A percentile compares a stretch with the other conserved stretches of the same genome.
phyloP scores from a whole-genome alignment of 1,140 invertebrate species.

The Zaprionus lachaisei region DNA sequence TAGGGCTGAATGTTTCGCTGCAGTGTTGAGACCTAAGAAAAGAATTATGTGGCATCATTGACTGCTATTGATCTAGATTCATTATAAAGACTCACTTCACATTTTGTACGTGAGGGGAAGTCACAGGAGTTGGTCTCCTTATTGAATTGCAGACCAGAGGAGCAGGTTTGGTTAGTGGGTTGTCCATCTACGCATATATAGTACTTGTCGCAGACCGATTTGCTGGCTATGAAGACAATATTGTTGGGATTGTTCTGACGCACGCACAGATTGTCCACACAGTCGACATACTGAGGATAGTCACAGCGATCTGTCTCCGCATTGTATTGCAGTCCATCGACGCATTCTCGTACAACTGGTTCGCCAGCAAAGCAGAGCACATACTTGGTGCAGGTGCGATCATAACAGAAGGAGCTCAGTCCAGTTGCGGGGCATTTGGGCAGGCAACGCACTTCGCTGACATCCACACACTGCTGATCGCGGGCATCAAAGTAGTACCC shows the following conservation, averaged over 20 bases:
- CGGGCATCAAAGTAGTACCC: conserved; percentile 61
- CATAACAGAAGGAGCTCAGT: conserved; percentile 63
- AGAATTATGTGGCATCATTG: background rate
- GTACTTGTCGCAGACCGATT: conserved; percentile 68
- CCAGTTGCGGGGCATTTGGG: conserved; percentile 54
- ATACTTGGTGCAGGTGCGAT: conserved; percentile 78
- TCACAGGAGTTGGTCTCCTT: conserved; percentile 54
- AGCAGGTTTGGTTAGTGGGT: conserved; percentile 54
- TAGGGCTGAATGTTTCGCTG: conserved; percentile 71
- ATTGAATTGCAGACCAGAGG: conserved; percentile 69
- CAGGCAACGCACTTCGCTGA: conserved; percentile 52
- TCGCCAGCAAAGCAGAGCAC: conserved; percentile 65
- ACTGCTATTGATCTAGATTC: background rate
- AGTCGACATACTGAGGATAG: conserved; percentile 76
- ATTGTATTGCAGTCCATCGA: conserved; percentile 73
- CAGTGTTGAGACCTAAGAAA: conserved; percentile 58
- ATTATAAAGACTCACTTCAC: conserved; percentile 56
- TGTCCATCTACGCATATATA: conserved; percentile 67
- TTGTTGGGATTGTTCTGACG: conserved; percentile 55
- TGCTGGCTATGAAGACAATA: conserved; percentile 70
- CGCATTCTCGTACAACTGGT: conserved; percentile 60
- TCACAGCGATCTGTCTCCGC: conserved; percentile 73
- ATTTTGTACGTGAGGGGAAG: conserved; percentile 63
- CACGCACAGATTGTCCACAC: conserved; percentile 71
- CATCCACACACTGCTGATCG: conserved; percentile 58